Evolutionary conservation across 2,888 invertebrate genomes (phyloP).

Genomic region (Ophraella communa): DNA sequence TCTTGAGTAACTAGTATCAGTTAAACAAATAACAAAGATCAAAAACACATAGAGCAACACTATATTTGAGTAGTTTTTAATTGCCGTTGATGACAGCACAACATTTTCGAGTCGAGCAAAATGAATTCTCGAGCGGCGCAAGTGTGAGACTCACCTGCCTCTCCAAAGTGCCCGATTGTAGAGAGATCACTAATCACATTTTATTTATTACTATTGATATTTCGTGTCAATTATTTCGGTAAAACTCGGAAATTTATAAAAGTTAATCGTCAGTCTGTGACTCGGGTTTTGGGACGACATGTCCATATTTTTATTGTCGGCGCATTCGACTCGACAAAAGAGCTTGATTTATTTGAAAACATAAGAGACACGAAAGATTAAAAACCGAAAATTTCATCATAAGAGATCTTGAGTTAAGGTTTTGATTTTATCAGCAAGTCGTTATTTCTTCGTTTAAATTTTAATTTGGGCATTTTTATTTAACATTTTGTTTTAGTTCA

Average conservation of each 20-base stretch:
- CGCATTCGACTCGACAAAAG: slow-evolving; percentile 1
- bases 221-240: slow-evolving; percentile 50
- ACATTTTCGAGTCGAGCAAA: not conserved
- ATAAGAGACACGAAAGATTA: slow-evolving; percentile 2
- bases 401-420: not conserved
- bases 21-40: not conserved
- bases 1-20: no score
- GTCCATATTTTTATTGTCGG: slow-evolving; percentile 32
- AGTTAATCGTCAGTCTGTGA: slow-evolving; percentile 28
- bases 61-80: not conserved
- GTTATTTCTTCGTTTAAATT: not conserved
- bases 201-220: slow-evolving; percentile 51
- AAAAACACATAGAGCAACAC: no score
- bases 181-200: slow-evolving; percentile 44
- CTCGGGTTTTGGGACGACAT: slow-evolving; percentile 13
- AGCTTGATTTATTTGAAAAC: slow-evolving; percentile 3
- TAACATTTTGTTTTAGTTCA: not conserved
- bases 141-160: slow-evolving; percentile 41
- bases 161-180: slow-evolving; percentile 28
- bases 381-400: not conserved
- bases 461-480: not conserved
- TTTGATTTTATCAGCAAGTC: not conserved
- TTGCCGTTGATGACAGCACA: not conserved
- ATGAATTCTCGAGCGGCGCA: not conserved
- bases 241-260: slow-evolving; percentile 36